phyloP scores from a whole-genome alignment of 2,797 vertebrate species.

The Malurus splendens region DNA sequence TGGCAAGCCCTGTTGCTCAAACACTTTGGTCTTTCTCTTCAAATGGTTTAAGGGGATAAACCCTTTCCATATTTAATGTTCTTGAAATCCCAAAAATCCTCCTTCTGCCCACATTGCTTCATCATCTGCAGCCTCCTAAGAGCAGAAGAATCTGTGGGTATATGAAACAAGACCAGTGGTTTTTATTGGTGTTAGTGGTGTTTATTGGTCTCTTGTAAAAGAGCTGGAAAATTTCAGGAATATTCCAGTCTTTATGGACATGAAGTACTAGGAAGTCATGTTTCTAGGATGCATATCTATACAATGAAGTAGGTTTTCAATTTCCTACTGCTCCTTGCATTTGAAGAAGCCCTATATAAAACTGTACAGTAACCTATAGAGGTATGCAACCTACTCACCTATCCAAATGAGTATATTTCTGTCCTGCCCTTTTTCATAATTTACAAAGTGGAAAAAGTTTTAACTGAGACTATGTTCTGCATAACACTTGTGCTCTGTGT shows the following conservation, averaged over 20 bases:
- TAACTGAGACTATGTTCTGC: background rate
- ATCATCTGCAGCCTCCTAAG: background rate
- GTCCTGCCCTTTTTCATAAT: background rate
- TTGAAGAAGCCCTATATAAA: background rate
- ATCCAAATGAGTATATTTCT: background rate
- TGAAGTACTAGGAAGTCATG: background rate
- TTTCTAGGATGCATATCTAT: background rate
- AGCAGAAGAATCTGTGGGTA: background rate
- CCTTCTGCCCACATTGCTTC: background rate
- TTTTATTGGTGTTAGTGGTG: background rate
- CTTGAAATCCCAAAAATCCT: background rate
- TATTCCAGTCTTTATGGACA: background rate
- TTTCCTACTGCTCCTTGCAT: background rate
- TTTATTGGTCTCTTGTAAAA: no score
- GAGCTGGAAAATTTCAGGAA: background rate
- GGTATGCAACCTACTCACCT: background rate
- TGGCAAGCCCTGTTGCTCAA: background rate
- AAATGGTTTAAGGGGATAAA: background rate
- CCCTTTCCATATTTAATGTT: background rate
- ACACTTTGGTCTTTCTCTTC: background rate
- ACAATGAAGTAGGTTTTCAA: background rate
- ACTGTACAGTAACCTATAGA: background rate
- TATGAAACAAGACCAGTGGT: background rate
- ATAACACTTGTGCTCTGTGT: fast-evolving
- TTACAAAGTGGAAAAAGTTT: background rate